Conservation (phyloP, 2,113 vertebrate genomes). For the Sorex araneus region DNA sequence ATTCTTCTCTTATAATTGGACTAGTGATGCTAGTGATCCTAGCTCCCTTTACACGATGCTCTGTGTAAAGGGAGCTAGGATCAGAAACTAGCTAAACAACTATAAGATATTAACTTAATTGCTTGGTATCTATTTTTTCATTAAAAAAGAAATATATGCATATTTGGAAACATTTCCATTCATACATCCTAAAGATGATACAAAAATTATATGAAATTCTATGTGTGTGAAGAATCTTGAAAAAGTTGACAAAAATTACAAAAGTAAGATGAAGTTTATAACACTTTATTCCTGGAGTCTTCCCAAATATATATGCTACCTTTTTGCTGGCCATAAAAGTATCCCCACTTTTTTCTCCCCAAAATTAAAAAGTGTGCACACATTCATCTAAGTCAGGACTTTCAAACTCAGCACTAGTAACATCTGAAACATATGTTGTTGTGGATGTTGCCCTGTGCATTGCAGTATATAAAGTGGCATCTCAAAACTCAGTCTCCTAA, state of each 20-base stretch:
- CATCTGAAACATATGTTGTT: neutral
- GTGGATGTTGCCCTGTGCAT: neutral
- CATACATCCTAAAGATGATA: neutral
- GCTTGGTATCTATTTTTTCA: neutral
- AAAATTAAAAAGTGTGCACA: neutral
- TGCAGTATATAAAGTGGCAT: neutral
- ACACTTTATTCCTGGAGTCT: neutral
- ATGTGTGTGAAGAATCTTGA: neutral
- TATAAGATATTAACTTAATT: neutral
- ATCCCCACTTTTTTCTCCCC: neutral
- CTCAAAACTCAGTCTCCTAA: neutral
- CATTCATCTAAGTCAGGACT: neutral
- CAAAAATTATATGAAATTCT: constrained; percentile 45
- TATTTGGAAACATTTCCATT: constrained; percentile 40
- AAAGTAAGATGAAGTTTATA: neutral
- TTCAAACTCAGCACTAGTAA: neutral
- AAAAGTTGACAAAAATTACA: constrained; percentile 21
- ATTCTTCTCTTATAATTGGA: neutral
- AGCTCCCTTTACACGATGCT: neutral
- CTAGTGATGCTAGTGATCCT: neutral
- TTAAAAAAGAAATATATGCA: neutral
- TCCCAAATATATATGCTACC: neutral
- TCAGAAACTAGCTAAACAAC: neutral
- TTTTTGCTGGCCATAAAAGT: neutral
- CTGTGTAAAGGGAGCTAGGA: neutral